Base-by-base conservation (phyloP, 2,888 invertebrate species). In the Fabriciana adippe region DNA sequence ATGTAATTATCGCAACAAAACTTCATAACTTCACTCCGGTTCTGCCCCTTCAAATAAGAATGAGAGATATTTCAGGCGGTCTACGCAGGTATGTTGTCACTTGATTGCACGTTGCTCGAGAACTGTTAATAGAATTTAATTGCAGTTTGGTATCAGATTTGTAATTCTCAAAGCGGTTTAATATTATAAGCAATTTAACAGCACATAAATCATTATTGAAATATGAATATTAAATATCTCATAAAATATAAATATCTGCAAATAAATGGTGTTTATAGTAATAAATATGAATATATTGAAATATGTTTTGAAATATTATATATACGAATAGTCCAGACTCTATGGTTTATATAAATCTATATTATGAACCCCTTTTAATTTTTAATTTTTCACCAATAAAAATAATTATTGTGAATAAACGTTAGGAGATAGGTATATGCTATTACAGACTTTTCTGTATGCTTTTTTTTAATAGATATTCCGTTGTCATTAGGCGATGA, bases 111-210 rank as follows among this genome's bases (percentile, higher is more conserved):
- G 79, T 84, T 84, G 80, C 84, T 77, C 82, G 82, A 83, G 82
- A 86, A 85, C 82, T 82, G 81, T 78, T 91, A 90, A 90, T 91
- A 88, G 87, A 90, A 86, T 90, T 89, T 89, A 89, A 91, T 92
- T 89, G 83, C 84, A 82, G 76, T 75, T 78, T 73, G 75, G 76
- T 79, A 76, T 78, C 72, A 73, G 69, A 73, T 73, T 69, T 68
- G 69, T 68, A 72, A 71, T 64, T 69, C 69, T 69, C 70, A 26
- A 67, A 70, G 66, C 69, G 57, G 56, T 66, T 57, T 60, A 56
- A 65, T 68, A 69, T 72, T 68, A 72, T 68, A 64, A 67, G 66
- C 67, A 72, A 69, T 73, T 67, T 69, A 72, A 69, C 72, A 72
- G 69, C 72, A 72, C 60, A 72, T 72, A 70, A 72, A 70, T 72